Conservation (phyloP, 2,888 invertebrate genomes). For the Conistra vaccinii region DNA sequence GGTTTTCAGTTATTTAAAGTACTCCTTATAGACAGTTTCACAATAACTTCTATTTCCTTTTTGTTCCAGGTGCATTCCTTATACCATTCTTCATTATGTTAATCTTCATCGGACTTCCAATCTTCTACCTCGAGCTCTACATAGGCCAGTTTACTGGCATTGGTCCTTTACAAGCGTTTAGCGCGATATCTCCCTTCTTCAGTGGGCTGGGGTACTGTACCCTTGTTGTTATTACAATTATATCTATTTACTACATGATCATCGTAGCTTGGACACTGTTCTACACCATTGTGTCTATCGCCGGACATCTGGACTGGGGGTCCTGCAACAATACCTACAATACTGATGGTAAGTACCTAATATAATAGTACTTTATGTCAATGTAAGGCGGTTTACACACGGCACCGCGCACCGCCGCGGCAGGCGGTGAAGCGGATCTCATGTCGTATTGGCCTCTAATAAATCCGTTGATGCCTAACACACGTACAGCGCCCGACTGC, state of each 20-base stretch:
- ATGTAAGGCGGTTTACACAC: too few relatives aligned
- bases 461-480: too few relatives aligned
- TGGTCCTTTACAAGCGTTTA: constrained; percentile 93
- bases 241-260: constrained; percentile 95
- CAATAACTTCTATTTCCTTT: not conserved
- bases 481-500: too few relatives aligned
- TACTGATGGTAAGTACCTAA: constrained; percentile 88
- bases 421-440: too few relatives aligned
- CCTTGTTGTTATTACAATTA: constrained; percentile 93
- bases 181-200: constrained; percentile 91
- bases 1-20: not conserved
- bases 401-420: too few relatives aligned
- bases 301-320: constrained; percentile 92
- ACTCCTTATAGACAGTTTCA: not conserved
- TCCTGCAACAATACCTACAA: constrained; percentile 92
- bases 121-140: constrained; percentile 95
- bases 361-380: not conserved
- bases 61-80: constrained; percentile 93
- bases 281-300: constrained; percentile 93
- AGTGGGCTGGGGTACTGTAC: constrained; percentile 92
- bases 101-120: constrained; percentile 94
- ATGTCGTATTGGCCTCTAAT: too few relatives aligned
- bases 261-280: constrained; percentile 95
- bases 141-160: constrained; percentile 95
- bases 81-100: constrained; percentile 94